Base-by-base conservation (phyloP, 2,888 invertebrate species). In the Isotomurus palustris region DNA sequence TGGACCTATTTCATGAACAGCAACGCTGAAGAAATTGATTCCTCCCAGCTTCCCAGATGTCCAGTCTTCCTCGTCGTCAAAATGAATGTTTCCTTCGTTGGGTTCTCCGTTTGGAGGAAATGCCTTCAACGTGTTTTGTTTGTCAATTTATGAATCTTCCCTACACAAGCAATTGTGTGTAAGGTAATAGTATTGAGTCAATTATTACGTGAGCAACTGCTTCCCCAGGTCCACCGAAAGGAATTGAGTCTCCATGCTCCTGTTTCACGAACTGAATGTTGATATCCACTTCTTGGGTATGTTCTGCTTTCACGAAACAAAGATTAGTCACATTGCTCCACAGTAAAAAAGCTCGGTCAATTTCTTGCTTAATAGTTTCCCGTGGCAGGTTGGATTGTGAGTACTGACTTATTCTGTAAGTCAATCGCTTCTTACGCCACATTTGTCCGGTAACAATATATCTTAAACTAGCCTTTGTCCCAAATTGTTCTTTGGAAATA, bases 1-100 rank as follows among this genome's bases (percentile, higher is more conserved):
- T n/a, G n/a, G n/a, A n/a, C n/a, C n/a, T n/a, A 61, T 57, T 45
- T 61, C 57, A 36, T 56, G 60, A 12, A 52, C 53, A 17, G 56
- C 56, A 10, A 52, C 55, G 27, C 58, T 57, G 28, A 52, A 61
- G 12, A 61, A 53, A 29, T 61, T 61, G 6, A 57, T 48, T 24
- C 53, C 54, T 10, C 25, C 32, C 4, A n/a, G n/a, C 5, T 32
- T 41, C 24, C 10, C 41, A 1, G 55, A 38, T 2, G 62, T 51
- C 65, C 65, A 65, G 1, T 17, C 32, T 21, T 58, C 40, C 5
- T 43, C 47, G 14, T 57, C 45, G 25, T 65, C 62, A 29, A 65
- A 58, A 45, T 65, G 62, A 24, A 65, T 56, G 29, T 53, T 45
- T 10, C 62, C 62, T 44, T 55, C 14, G 17, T 25, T 52, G n/a